phyloP scores from a whole-genome alignment of 2,888 invertebrate species.

The Drosophila picticornis region DNA sequence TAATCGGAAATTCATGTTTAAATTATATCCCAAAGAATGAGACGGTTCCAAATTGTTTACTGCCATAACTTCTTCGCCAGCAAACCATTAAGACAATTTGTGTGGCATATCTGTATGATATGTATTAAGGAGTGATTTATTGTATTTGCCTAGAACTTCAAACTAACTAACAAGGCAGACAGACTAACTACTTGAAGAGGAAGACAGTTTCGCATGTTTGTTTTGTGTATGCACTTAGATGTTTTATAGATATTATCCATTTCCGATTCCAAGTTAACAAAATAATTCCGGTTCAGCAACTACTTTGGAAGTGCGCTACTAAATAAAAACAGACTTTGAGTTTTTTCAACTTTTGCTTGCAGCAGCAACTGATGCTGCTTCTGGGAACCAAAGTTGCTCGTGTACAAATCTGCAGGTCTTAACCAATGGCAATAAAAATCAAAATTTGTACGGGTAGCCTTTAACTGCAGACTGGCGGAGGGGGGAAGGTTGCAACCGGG shows the following conservation, averaged over 20 bases:
- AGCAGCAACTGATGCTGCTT: conserved; percentile 5
- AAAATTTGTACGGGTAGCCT: conserved; percentile 51
- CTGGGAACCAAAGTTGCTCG: conserved; percentile 38
- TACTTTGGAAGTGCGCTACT: conserved; percentile 25
- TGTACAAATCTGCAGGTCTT: conserved; percentile 39
- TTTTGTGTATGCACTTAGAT: conserved; percentile 10
- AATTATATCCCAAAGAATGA: neutral
- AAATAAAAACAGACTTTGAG: conserved; percentile 4
- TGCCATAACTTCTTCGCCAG: neutral
- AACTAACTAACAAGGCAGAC: neutral
- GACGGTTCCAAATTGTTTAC: neutral
- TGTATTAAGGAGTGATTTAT: neutral
- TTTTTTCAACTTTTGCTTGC: conserved; percentile 5
- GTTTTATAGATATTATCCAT: neutral
- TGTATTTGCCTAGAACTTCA: neutral
- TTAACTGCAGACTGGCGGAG: conserved; percentile 9
- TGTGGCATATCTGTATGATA: neutral
- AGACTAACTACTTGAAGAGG: neutral
- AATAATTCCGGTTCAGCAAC: conserved; percentile 33
- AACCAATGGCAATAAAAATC: conserved; percentile 63
- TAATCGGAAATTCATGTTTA: neutral
- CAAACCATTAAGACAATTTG: neutral
- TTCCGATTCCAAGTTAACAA: conserved; percentile 4
- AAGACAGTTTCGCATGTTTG: neutral
- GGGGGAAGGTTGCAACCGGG: neutral